These are phyloP conservation scores for Watsonalla cultraria DNA, from an alignment of 2,888 invertebrate genomes.

Conservation along the genomic window DNA sequence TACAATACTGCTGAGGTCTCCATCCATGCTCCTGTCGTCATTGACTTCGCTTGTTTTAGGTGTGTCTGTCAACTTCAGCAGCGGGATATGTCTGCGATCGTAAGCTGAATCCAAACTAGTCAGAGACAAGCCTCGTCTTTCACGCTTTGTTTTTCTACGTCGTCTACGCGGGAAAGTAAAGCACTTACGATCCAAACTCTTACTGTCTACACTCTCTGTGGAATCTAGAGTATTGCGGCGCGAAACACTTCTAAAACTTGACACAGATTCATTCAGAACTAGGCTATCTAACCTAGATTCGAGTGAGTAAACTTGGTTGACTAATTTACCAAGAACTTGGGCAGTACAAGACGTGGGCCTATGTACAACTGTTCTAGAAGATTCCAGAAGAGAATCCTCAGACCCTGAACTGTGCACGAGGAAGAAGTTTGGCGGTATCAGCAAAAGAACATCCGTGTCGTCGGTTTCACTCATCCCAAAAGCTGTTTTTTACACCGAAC, in stretches of 20 bases:
- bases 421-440: slow-evolving; percentile 89
- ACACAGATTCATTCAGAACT: slow-evolving; percentile 53
- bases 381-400: slow-evolving; percentile 65
- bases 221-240: slow-evolving; percentile 45
- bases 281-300: slow-evolving; percentile 73
- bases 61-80: slow-evolving; percentile 30
- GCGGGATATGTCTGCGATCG: slow-evolving; percentile 31
- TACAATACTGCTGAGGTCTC: slow-evolving; percentile 66
- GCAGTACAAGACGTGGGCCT: slow-evolving; percentile 70
- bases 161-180: slow-evolving; percentile 66
- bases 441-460: slow-evolving; percentile 89
- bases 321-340: slow-evolving; percentile 74
- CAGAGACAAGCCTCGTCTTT: slow-evolving; percentile 44
- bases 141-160: slow-evolving; percentile 45
- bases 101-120: slow-evolving; percentile 50
- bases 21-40: slow-evolving; percentile 67
- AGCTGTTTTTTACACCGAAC: slow-evolving; percentile 13
- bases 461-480: slow-evolving; percentile 79
- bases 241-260: slow-evolving; percentile 35
- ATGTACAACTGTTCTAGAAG: slow-evolving; percentile 67
- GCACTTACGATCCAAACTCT: slow-evolving; percentile 53
- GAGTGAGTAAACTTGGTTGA: slow-evolving; percentile 81
- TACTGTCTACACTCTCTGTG: slow-evolving; percentile 50
- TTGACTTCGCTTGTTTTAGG: slow-evolving; percentile 23
- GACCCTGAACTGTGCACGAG: slow-evolving; percentile 79